Conservation (phyloP, 2,113 vertebrate species). For the Phylloscopus trochilus region DNA sequence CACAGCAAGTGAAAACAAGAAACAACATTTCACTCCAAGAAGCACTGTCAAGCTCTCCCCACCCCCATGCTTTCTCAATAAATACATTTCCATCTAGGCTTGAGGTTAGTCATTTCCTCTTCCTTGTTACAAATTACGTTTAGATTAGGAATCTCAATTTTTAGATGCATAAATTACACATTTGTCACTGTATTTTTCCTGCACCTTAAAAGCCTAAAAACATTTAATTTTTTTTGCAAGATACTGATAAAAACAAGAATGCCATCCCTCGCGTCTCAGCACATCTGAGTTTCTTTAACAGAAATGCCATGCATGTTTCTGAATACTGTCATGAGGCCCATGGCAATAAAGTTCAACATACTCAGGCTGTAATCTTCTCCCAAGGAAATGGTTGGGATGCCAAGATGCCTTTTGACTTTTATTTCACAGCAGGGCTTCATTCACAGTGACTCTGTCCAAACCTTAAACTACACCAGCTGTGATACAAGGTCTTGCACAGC, state of each 20-base stretch:
- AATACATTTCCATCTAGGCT: neutral
- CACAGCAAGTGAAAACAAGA: neutral
- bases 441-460: conserved; percentile 78
- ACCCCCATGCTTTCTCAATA: neutral
- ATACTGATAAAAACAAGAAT: conserved; percentile 71
- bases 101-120: conserved; percentile 13
- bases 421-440: conserved; percentile 89
- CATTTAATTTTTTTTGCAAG: conserved; percentile 23
- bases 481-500: conserved; percentile 66
- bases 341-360: conserved; percentile 86
- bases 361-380: conserved; percentile 88
- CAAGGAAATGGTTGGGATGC: conserved; percentile 98
- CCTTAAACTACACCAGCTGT: conserved; percentile 84
- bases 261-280: conserved; percentile 69
- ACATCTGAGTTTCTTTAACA: conserved; percentile 87
- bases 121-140: neutral
- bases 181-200: neutral
- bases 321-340: conserved; percentile 87
- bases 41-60: neutral
- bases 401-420: conserved; percentile 85
- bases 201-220: neutral
- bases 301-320: conserved; percentile 85
- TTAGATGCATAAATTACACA: neutral
- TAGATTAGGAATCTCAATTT: neutral
- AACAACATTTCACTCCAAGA: neutral